Evolutionary conservation across 2,797 vertebrate genomes (phyloP), one percentile per base, ranked within the genome.

Genomic region (Peromyscus nudipes): DNA sequence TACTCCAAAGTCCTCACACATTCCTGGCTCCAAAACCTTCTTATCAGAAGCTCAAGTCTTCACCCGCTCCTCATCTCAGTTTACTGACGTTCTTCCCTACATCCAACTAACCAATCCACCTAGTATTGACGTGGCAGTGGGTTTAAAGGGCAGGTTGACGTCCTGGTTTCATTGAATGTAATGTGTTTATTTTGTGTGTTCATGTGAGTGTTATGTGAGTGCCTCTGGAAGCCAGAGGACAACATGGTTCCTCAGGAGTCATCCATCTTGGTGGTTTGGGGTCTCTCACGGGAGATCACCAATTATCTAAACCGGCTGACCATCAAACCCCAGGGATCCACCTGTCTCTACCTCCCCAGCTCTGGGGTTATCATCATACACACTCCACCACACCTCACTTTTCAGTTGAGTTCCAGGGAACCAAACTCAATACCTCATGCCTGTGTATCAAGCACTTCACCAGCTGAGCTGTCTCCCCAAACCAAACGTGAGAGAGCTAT

Each of bases 1-100:
- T 65, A 17, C 52, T 75, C 29, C 77, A 57, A 95, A 71, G 71
- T 55, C 46, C 89, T 84, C 71, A 65, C 80, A 64, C 75, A 67
- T 81, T 67, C 67, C 67, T 65, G 57, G 21, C 23, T 73, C 88
- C 62, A 4, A 83, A 91, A 64, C 11, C 57, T 65, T 34, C 34
- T 85, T 82, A 7, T 40, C 73, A 9, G 40, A 93, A 84, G 85
- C 37, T 73, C 69, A 96, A 40, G 25, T 52, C 43, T 85, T 91
- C n/a, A 69, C 5, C 23, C 3, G 76, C 17, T 27, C 52, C 34
- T 69, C 57, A 16, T 43, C 55, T 90, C 62, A 55, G 67, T 69
- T 89, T 77, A 52, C 71, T 57, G 49, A 60, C n/a, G 71, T 27
- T 21, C n/a, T 65, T 65, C 89, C 75, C 91, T 89, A 9, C 80